These are phyloP conservation scores for Rana temporaria DNA, from an alignment of 2,113 vertebrate genomes.

Conservation along the genomic window DNA sequence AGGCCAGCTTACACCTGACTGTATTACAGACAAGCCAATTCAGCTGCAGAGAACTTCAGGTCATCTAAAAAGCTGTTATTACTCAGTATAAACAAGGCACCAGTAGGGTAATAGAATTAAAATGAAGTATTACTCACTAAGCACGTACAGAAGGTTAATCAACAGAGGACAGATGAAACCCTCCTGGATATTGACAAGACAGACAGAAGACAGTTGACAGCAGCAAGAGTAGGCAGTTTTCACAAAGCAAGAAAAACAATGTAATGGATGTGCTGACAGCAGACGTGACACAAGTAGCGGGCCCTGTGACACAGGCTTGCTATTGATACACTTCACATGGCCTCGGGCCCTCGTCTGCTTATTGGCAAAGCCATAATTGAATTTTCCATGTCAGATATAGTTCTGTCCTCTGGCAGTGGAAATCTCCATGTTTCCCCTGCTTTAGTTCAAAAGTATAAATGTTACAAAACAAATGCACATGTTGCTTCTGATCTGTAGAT, in stretches of 20 bases:
- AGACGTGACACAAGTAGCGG: conserved; percentile 28
- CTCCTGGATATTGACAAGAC: conserved; percentile 18
- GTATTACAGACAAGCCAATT: too few species aligned
- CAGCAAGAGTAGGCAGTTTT: not conserved
- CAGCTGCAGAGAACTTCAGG: too few species aligned
- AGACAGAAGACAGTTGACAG: not conserved
- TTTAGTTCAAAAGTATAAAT: conserved; percentile 23
- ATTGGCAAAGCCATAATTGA: conserved; percentile 45
- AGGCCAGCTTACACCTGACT: too few species aligned
- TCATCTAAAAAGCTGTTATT: too few species aligned
- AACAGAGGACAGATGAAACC: not conserved
- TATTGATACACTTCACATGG: conserved; percentile 43
- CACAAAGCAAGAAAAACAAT: not conserved
- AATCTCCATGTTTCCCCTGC: conserved; percentile 4
- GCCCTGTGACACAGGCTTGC: not conserved
- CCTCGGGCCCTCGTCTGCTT: conserved; percentile 13
- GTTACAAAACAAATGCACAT: not conserved
- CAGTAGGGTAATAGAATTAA: not conserved
- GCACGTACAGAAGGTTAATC: not conserved
- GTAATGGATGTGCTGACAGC: conserved; percentile 1
- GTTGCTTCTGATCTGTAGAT: not conserved
- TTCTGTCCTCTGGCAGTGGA: conserved; percentile 28
- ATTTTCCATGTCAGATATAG: conserved; percentile 40
- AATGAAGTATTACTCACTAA: not conserved
- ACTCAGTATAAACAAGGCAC: too few species aligned